These are phyloP conservation scores for Chalcis sispes DNA, from an alignment of 2,888 invertebrate genomes.

Conservation along the genomic window DNA sequence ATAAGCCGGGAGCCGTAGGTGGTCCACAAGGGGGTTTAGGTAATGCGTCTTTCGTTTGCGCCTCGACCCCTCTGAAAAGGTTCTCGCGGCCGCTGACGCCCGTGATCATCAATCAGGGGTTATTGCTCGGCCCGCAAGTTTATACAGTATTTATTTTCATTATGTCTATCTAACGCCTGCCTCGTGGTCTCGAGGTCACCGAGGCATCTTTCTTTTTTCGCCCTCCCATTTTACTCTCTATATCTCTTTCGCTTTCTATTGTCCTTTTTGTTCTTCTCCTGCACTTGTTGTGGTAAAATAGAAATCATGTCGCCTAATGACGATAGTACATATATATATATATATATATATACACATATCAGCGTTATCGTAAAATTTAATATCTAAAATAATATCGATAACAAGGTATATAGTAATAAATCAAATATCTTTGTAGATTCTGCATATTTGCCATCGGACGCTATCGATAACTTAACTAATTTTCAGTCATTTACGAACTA, in stretches of 20 bases:
- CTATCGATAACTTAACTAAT: too few relatives aligned
- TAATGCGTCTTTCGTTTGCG: constrained; percentile 71
- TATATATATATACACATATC: too few relatives aligned
- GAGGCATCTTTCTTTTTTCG: constrained; percentile 32
- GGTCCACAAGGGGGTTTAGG: constrained; percentile 64
- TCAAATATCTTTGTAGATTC: too few relatives aligned
- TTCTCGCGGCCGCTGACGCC: neutral
- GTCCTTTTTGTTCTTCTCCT: neutral
- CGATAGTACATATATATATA: too few relatives aligned
- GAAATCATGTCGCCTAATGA: constrained; percentile 12
- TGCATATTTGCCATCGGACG: too few relatives aligned
- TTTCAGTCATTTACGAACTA: too few relatives aligned
- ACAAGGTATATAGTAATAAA: too few relatives aligned
- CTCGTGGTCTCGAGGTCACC: constrained; percentile 36
- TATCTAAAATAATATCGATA: too few relatives aligned
- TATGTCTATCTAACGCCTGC: constrained; percentile 59
- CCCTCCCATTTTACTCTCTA: neutral
- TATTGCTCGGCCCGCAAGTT: constrained; percentile 66
- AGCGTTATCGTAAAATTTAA: too few relatives aligned
- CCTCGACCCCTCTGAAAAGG: constrained; percentile 61
- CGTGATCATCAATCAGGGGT: constrained; percentile 56
- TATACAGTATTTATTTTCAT: constrained; percentile 76
- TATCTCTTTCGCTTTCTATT: neutral
- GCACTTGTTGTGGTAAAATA: constrained; percentile 31
- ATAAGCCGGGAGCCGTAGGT: constrained; percentile 64